A percentile compares a stretch with the other conserved stretches of the same genome.
These are phyloP conservation scores for Dendrophyllia cribrosa DNA, from an alignment of 64 coral and sea anemone species.

Conservation along the genomic window DNA sequence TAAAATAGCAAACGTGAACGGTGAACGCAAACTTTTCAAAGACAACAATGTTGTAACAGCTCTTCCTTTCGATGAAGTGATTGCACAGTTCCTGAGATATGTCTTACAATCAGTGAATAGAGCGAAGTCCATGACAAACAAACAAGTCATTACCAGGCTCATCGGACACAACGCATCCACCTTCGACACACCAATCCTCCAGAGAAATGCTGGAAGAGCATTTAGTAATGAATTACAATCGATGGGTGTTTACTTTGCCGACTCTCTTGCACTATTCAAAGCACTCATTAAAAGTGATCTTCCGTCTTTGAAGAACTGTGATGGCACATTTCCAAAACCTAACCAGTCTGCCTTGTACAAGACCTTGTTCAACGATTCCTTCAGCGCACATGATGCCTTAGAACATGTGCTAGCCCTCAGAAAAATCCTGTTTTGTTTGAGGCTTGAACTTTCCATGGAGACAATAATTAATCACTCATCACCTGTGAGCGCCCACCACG, in stretches of 20 bases:
- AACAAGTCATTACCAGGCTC: not conserved
- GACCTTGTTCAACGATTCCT: conserved; percentile 26
- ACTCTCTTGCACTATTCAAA: conserved; percentile 53
- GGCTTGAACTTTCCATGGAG: too few species aligned
- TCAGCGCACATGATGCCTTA: too few species aligned
- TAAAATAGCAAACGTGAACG: conserved; percentile 12
- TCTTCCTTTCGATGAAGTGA: not conserved
- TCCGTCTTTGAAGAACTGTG: not conserved
- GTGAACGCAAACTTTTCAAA: conserved; percentile 24
- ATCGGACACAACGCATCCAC: conserved; percentile 37
- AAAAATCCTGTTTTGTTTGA: too few species aligned
- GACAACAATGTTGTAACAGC: conserved; percentile 15
- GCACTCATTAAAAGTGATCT: not conserved
- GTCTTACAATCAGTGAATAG: not conserved
- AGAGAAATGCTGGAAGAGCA: conserved; percentile 36
- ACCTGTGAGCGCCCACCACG: too few species aligned
- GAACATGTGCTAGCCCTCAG: too few species aligned
- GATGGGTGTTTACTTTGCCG: conserved; percentile 44
- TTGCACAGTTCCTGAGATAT: conserved; percentile 2
- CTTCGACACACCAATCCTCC: conserved; percentile 52
- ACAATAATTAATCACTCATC: too few species aligned
- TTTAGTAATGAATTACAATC: conserved; percentile 24
- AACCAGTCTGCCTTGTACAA: conserved; percentile 18
- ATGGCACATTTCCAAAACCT: conserved; percentile 53
- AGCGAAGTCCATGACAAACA: not conserved